Conservation (phyloP, 2,113 vertebrate species). For the Phoxinus phoxinus region DNA sequence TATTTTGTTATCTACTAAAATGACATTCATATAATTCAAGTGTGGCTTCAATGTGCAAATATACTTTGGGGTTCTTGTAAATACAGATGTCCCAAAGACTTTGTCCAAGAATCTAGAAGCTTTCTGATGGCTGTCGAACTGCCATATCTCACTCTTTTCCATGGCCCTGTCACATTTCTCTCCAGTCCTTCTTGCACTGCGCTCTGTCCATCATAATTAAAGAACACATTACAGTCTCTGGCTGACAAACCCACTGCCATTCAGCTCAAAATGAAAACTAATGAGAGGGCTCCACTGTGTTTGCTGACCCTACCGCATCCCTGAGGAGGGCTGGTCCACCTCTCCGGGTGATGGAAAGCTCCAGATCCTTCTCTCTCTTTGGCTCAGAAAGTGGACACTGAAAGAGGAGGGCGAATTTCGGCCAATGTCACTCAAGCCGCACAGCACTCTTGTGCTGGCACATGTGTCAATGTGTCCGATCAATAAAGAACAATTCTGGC, state of each 20-base stretch:
- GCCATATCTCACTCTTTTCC: slow-evolving; percentile 1
- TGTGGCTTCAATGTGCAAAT: background rate
- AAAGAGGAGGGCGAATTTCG: slow-evolving; percentile 8
- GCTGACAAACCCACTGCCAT: slow-evolving; percentile 32
- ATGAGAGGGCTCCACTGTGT: slow-evolving; percentile 17
- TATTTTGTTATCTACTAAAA: background rate
- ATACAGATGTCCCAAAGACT: background rate
- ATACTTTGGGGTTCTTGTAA: background rate
- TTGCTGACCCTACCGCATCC: background rate
- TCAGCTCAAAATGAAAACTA: slow-evolving; percentile 39
- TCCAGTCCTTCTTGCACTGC: background rate
- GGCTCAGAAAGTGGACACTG: background rate
- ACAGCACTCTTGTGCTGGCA: slow-evolving; percentile 34
- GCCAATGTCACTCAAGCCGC: slow-evolving; percentile 16
- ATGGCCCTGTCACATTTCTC: background rate
- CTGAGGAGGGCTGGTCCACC: slow-evolving; percentile 10
- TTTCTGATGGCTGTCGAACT: background rate
- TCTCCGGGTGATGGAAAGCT: slow-evolving; percentile 30
- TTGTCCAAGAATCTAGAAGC: background rate
- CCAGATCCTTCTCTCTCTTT: slow-evolving; percentile 13
- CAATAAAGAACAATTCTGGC: slow-evolving; percentile 48
- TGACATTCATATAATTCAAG: background rate
- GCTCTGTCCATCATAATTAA: slow-evolving; percentile 42
- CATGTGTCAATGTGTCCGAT: slow-evolving; percentile 44
- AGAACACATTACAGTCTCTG: slow-evolving; percentile 22